Conservation (phyloP, 1,140 invertebrate genomes). For the Lamellibrachia luymesi region DNA sequence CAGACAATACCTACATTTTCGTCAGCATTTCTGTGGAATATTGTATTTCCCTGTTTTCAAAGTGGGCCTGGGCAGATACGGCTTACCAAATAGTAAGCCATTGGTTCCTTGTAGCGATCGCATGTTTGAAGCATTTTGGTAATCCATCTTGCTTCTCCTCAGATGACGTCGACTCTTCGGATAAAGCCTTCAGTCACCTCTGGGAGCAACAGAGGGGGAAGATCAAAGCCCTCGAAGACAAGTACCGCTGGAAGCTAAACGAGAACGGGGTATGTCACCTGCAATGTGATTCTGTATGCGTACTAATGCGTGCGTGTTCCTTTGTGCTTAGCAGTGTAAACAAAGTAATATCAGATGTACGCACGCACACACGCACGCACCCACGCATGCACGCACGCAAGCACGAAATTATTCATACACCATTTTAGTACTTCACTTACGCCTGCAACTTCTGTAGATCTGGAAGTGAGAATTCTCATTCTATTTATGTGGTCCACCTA, state of each 20-base stretch:
- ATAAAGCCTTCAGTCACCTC: conserved; percentile 6
- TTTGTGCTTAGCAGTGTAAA: neutral
- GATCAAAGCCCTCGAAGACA: conserved; percentile 25
- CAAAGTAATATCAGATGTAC: neutral
- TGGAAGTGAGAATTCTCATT: too few species aligned
- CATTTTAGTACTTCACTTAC: too few species aligned
- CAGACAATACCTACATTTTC: neutral
- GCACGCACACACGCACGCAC: neutral
- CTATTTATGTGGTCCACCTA: too few species aligned
- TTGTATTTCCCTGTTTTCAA: neutral
- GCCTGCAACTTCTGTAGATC: too few species aligned
- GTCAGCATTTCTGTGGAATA: neutral
- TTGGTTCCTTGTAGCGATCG: neutral
- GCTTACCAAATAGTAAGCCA: neutral
- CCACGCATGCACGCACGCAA: neutral
- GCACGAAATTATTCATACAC: too few species aligned
- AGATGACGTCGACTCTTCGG: conserved; percentile 17
- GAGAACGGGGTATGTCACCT: conserved; percentile 22
- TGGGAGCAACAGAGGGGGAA: conserved; percentile 20
- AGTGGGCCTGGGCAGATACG: neutral
- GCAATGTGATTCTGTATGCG: neutral
- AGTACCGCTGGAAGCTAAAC: conserved; percentile 29
- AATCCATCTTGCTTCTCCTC: neutral
- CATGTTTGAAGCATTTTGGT: neutral
- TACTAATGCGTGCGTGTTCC: neutral